A percentile compares a stretch with the other conserved stretches of the same genome.
phyloP scores from a whole-genome alignment of 2,113 vertebrate genomes.

The Peromyscus polionotus region DNA sequence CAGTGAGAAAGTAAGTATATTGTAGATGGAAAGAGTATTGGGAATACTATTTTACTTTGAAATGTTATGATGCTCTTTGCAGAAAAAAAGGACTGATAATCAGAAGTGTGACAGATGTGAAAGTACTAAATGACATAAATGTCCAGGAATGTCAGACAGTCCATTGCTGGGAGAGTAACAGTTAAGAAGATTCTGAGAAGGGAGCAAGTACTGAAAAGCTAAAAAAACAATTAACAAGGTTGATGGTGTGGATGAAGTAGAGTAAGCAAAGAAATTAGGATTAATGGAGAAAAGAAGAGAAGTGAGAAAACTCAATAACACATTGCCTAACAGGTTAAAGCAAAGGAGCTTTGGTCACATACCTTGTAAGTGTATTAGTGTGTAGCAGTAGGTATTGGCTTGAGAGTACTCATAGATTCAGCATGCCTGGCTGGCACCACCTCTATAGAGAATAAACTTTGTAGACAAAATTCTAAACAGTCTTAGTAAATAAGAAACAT shows the following conservation, averaged over 20 bases:
- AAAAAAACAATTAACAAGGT: background rate
- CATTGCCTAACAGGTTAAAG: too few species aligned
- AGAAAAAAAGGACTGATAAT: background rate
- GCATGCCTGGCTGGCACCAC: background rate
- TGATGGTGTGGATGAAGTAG: background rate
- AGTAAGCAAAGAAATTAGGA: too few species aligned
- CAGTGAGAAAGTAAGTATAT: background rate
- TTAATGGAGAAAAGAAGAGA: too few species aligned
- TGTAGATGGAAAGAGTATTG: background rate
- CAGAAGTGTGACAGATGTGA: background rate
- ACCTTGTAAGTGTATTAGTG: too few species aligned
- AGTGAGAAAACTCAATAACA: too few species aligned
- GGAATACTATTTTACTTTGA: too few species aligned
- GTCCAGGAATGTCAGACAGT: background rate
- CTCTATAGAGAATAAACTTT: background rate
- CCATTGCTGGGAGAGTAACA: background rate
- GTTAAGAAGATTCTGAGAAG: background rate
- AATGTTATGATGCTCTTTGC: background rate
- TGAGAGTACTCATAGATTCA: background rate
- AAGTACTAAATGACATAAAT: background rate
- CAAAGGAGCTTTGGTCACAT: too few species aligned
- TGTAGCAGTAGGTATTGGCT: background rate
- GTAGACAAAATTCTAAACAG: too few species aligned
- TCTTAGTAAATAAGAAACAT: too few species aligned
- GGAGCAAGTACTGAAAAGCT: background rate